Conservation (phyloP, 2,797 vertebrate genomes). For the Catamblyrhynchus diadema region DNA sequence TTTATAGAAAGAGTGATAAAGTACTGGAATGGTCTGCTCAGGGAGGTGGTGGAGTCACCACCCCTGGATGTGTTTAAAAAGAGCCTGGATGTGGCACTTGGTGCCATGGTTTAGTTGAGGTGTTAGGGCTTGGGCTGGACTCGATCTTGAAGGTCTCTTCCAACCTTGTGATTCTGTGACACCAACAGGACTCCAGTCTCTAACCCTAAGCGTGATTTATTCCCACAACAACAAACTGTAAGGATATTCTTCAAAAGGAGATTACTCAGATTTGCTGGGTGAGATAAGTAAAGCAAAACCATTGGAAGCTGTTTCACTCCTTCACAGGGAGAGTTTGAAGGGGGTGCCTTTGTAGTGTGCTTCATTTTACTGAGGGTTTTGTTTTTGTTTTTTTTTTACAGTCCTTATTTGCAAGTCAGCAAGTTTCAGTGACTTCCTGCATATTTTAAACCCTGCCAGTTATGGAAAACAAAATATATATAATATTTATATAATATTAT, state of each 20-base stretch:
- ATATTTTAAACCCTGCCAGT: no score
- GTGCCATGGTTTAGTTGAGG: not conserved
- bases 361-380: not conserved
- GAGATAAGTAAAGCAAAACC: not conserved
- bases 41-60: no score
- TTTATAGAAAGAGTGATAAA: not conserved
- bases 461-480: no score
- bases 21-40: not conserved
- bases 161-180: not conserved
- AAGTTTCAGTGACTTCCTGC: not conserved
- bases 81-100: accelerated
- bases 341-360: not conserved
- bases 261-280: not conserved
- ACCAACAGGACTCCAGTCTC: not conserved
- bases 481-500: no score
- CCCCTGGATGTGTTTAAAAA: not conserved
- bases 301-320: not conserved
- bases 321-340: not conserved
- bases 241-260: not conserved
- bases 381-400: not conserved
- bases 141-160: not conserved
- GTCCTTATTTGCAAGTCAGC: not conserved
- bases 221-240: not conserved
- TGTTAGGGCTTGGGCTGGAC: not conserved
- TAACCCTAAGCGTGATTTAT: not conserved